Evolutionary conservation across 2,797 vertebrate genomes (phyloP).

Genomic region (Tenualosa thibaudeaui): DNA sequence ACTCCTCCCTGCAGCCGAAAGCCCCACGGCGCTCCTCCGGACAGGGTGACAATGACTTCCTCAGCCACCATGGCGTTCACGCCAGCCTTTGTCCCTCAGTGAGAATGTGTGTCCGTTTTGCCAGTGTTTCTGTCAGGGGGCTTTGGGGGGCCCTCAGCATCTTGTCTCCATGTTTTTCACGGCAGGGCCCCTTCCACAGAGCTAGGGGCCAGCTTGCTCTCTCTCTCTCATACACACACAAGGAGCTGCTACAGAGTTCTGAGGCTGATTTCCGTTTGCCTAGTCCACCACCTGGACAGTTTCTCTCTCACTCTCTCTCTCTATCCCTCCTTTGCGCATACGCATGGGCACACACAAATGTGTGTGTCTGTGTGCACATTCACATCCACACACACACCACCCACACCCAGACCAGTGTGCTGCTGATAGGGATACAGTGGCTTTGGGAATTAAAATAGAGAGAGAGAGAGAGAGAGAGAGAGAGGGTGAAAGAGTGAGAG

Average conservation of each 20-base stretch:
- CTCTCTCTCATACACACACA: neutral
- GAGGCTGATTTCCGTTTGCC: constrained; percentile 45
- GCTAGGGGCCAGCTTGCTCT: neutral
- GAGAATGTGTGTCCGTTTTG: constrained; percentile 48
- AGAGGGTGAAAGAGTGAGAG: constrained; percentile 67
- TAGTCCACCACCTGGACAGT: constrained; percentile 29
- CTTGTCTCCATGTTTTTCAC: constrained; percentile 67
- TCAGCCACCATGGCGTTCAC: constrained; percentile 84
- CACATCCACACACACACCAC: constrained; percentile 27
- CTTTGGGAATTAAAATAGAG: constrained; percentile 56
- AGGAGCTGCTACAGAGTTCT: constrained; percentile 58
- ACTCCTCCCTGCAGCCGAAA: constrained; percentile 96
- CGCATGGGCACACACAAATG: constrained; percentile 34
- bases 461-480: constrained; percentile 38
- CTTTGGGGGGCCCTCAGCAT: constrained; percentile 62
- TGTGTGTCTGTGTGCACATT: constrained; percentile 43
- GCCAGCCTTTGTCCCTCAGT: constrained; percentile 25
- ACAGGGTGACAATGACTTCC: constrained; percentile 88
- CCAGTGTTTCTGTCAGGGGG: constrained; percentile 44
- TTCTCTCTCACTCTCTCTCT: constrained; percentile 50
- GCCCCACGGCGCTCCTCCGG: constrained; percentile 96
- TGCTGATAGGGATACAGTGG: constrained; percentile 45
- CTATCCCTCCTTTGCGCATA: constrained; percentile 55
- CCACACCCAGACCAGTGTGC: constrained; percentile 40
- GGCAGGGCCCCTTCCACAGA: constrained; percentile 40